These are phyloP conservation scores for Zelleria hepariella DNA, from an alignment of 2,888 invertebrate genomes.

Conservation along the genomic window DNA sequence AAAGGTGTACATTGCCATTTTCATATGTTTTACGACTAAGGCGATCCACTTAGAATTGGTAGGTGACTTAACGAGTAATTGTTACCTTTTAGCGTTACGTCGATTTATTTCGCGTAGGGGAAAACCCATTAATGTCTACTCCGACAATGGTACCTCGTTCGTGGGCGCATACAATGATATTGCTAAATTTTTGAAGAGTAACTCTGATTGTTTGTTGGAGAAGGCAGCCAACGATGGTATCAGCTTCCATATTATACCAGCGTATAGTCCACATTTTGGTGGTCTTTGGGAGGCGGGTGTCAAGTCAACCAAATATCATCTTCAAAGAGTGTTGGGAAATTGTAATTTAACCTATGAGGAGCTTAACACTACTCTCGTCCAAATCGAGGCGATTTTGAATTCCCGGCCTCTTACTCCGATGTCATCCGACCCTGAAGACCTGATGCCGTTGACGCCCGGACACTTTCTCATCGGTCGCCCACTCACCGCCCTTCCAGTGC, in stretches of 20 bases:
- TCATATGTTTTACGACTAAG: slow-evolving; percentile 15
- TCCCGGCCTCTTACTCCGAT: too few species aligned
- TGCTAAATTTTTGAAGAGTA: slow-evolving; percentile 1
- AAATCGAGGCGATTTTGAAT: too few species aligned
- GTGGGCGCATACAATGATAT: slow-evolving; percentile 7
- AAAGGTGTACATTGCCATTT: slow-evolving; percentile 6
- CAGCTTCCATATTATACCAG: background rate
- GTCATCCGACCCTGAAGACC: too few species aligned
- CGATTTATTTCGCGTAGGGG: slow-evolving; percentile 11
- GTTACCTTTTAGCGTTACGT: slow-evolving; percentile 9
- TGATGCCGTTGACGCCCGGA: too few species aligned
- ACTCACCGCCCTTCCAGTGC: too few species aligned
- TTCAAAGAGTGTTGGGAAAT: slow-evolving; percentile 10
- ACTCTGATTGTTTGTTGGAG: slow-evolving; percentile 4
- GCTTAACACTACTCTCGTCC: too few species aligned
- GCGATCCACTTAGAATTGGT: slow-evolving; percentile 14
- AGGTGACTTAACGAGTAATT: slow-evolving; percentile 13
- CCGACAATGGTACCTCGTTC: slow-evolving; percentile 9
- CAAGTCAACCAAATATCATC: slow-evolving; percentile 7
- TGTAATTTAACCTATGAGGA: too few species aligned
- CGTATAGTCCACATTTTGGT: slow-evolving; percentile 2
- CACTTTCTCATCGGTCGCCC: too few species aligned
- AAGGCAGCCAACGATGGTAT: background rate
- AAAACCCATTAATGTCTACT: slow-evolving; percentile 4
- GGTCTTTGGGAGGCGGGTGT: slow-evolving; percentile 7